Conservation (phyloP, 2,113 vertebrate genomes). For the Bos taurus region DNA sequence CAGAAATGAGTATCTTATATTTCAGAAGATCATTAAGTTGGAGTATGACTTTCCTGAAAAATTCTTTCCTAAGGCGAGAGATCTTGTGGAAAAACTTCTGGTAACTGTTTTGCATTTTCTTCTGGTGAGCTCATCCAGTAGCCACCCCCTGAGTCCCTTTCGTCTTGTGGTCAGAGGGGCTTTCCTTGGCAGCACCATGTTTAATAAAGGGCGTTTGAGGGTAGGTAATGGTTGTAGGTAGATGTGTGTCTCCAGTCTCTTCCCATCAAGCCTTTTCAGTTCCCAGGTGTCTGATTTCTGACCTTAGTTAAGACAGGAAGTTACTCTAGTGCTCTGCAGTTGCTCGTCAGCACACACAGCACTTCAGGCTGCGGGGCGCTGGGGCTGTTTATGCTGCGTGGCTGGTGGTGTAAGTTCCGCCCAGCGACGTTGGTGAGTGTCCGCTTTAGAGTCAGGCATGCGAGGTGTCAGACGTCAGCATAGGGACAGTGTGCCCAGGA, state of each 20-base stretch:
- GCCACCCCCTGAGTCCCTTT: not conserved
- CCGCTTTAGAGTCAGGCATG: not conserved
- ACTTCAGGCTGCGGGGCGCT: not conserved
- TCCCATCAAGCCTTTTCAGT: not conserved
- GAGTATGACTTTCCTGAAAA: conserved; percentile 99
- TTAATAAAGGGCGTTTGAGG: not conserved
- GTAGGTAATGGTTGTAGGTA: not conserved
- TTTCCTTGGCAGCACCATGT: not conserved
- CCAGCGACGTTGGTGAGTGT: not conserved
- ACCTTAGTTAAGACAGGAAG: not conserved
- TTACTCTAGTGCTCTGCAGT: not conserved
- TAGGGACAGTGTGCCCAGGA: not conserved
- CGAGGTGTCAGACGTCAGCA: not conserved
- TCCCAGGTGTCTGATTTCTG: not conserved
- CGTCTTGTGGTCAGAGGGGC: not conserved
- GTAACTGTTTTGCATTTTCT: conserved; percentile 78
- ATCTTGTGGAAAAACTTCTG: conserved; percentile 96
- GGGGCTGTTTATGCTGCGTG: not conserved
- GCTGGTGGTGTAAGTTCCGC: not conserved
- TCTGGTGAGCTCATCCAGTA: not conserved
- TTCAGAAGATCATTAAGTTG: conserved; percentile 99
- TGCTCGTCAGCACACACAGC: not conserved
- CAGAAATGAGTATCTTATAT: conserved; percentile 99
- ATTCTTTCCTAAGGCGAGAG: conserved; percentile 99
- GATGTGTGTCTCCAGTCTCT: not conserved